These are phyloP conservation scores for Lycodopsis pacificus DNA, from an alignment of 2,797 vertebrate species.

Conservation along the genomic window DNA sequence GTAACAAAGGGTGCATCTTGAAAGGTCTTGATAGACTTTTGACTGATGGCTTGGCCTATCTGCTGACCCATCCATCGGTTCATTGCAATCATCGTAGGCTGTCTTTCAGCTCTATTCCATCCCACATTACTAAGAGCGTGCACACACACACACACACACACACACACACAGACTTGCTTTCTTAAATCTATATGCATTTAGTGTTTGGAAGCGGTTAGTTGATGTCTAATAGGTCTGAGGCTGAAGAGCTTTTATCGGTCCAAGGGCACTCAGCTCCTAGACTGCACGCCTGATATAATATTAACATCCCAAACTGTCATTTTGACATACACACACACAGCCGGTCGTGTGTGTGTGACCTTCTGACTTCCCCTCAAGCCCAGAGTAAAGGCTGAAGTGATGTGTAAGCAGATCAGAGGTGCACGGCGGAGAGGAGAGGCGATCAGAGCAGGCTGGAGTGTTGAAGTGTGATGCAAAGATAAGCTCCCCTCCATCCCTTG, in stretches of 20 bases:
- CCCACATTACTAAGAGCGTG: constrained; percentile 13
- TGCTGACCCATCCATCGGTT: constrained; percentile 36
- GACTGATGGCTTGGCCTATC: constrained; percentile 16
- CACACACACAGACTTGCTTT: constrained; percentile 11
- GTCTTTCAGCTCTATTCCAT: constrained; percentile 39
- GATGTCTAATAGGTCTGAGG: constrained; percentile 72
- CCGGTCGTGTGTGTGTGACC: constrained; percentile 58
- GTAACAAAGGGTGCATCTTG: constrained; percentile 1
- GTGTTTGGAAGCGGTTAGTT: constrained; percentile 55
- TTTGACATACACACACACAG: constrained; percentile 41
- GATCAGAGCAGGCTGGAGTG: constrained; percentile 43
- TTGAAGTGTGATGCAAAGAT: constrained; percentile 59
- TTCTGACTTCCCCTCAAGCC: constrained; percentile 66
- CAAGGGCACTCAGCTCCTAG: constrained; percentile 66
- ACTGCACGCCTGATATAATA: constrained; percentile 59
- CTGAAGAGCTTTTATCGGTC: constrained; percentile 74
- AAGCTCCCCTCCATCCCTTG: constrained; percentile 28
- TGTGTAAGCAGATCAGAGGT: constrained; percentile 69
- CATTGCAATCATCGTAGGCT: constrained; percentile 38
- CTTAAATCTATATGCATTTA: constrained; percentile 62
- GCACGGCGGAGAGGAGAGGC: constrained; percentile 20
- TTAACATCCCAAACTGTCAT: constrained; percentile 64
- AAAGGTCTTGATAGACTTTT: constrained; percentile 16
- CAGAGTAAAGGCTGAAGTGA: constrained; percentile 65
- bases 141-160: background rate